A percentile compares a stretch with the other conserved stretches of the same genome.
These are phyloP conservation scores for Champsocephalus esox DNA, from an alignment of 2,797 vertebrate genomes.

Conservation along the genomic window DNA sequence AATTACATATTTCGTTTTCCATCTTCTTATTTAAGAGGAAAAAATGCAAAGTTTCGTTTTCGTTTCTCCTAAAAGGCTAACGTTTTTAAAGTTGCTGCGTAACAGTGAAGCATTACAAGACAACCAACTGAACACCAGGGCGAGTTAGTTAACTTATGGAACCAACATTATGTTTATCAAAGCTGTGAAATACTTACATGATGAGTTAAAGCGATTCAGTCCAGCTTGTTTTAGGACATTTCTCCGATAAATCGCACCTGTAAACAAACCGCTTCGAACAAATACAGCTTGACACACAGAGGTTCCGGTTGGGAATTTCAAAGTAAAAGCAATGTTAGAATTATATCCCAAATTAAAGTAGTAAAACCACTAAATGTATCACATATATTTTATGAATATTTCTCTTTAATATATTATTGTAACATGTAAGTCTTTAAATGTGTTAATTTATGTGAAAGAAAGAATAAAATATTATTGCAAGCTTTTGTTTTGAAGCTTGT, in stretches of 20 bases:
- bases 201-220: neutral
- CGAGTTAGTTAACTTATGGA: neutral
- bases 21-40: neutral
- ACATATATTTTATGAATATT: no score
- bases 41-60: conserved; percentile 27
- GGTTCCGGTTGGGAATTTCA: conserved; percentile 17
- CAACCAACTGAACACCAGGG: neutral
- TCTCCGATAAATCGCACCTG: neutral
- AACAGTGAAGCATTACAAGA: neutral
- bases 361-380: neutral
- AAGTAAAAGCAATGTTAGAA: neutral
- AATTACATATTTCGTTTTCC: no score
- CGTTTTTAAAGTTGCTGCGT: conserved; percentile 11
- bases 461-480: no score
- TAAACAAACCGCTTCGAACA: neutral
- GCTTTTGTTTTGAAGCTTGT: conserved; percentile 9
- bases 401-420: no score
- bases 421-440: no score
- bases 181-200: conserved; percentile 16
- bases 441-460: no score
- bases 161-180: fast-evolving
- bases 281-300: fast-evolving
- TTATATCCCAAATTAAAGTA: neutral
- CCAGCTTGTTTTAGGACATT: neutral
- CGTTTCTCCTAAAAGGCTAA: conserved; percentile 7